Evolutionary conservation across 2,888 invertebrate genomes (phyloP), one percentile per base, ranked within the genome.

Genomic region (Chalcis sispes): DNA sequence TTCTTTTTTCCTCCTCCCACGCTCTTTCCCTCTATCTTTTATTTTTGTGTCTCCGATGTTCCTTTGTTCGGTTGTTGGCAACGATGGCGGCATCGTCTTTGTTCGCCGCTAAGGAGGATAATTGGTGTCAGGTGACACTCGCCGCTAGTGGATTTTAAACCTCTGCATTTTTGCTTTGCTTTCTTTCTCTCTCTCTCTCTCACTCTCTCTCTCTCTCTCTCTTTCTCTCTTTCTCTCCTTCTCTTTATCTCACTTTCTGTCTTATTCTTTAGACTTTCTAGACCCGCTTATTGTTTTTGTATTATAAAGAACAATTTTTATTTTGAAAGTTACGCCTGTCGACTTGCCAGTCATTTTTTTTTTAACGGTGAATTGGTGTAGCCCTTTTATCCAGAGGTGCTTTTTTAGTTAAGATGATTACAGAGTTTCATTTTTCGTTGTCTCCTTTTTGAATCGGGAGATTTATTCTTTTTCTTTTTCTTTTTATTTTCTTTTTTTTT

Each of bases 81-180:
- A 20, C 54, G 25, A 1, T 1, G 75, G 59, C 73, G 59, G 23
- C 32, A 25, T 29, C 50, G 56, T 67, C 56, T 46, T 36, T 27
- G 48, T 32, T 32, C 59, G 15, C 61, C 70, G 42, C 70, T 69
- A 69, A 67, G 58, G 40, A 62, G 50, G 72, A 78, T 78, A 78
- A 78, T 78, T 78, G 75, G 61, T 70, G 72, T 75, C 75, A 75
- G 75, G 72, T 75, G 72, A 78, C 75, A 61, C 65, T 72, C 65
- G 67, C 42, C 58, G 62, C 58, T 59, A 42, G 40, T 25, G 40
- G 32, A 77, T 73, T 72, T 4, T 52, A 64, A 72, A 62, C 50
- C 52, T 42, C 15, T 42, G 42, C 42, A 42, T 42, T 42, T 42
- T 42, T 13, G 42, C 42, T 32, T 8, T 42, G 15, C 13, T 8